These are phyloP conservation scores for Trypoxylus dichotomus DNA, from an alignment of 1,140 invertebrate species.

Conservation along the genomic window DNA sequence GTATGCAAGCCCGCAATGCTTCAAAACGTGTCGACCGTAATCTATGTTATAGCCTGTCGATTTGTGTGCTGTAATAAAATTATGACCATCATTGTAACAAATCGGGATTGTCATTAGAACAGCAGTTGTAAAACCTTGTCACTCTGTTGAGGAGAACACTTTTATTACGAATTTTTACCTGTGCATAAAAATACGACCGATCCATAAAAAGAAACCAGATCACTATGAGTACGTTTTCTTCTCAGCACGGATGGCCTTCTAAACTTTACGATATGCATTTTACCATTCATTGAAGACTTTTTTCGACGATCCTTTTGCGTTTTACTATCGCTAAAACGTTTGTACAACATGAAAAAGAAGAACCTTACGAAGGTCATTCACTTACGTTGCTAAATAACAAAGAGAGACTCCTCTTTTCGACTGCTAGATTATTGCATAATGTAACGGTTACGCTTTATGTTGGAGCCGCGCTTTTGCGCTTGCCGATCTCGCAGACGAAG, in stretches of 20 bases:
- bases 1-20: not conserved
- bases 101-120: conserved; percentile 6
- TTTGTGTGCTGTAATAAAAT: conserved; percentile 2
- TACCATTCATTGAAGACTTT: not conserved
- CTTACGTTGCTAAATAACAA: not conserved
- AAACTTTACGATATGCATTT: conserved; percentile 16
- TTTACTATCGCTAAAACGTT: not conserved
- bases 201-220: conserved; percentile 9
- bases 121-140: conserved; percentile 12
- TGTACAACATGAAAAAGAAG: not conserved
- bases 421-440: not conserved
- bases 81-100: conserved; percentile 10
- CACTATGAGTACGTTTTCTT: not conserved
- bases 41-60: not conserved
- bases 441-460: not conserved
- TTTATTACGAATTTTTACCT: conserved; percentile 16
- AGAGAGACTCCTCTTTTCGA: not conserved
- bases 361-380: not conserved
- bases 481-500: not conserved
- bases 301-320: not conserved
- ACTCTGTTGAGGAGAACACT: not conserved
- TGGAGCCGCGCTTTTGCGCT: not conserved
- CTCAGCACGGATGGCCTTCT: conserved; percentile 3
- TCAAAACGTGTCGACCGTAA: not conserved
- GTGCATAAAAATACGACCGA: not conserved